Evolutionary conservation across 23 tunicate genomes (phyloP).

Genomic region (Trididemnum clinides): DNA sequence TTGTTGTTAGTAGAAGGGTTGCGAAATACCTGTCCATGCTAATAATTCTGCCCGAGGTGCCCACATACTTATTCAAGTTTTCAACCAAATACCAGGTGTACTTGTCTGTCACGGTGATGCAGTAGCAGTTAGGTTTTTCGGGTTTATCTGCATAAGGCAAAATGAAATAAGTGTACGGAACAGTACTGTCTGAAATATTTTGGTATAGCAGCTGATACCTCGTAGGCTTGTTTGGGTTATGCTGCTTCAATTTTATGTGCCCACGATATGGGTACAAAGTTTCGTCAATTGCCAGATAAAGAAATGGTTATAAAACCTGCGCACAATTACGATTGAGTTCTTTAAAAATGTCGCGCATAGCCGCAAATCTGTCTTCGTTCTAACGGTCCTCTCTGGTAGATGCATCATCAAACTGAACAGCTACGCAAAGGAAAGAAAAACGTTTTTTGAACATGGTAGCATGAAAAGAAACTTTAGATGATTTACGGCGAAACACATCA

Average conservation of each 20-base stretch:
- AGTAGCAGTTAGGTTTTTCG: too few relatives aligned
- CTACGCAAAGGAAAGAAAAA: not conserved
- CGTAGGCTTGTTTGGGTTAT: not conserved
- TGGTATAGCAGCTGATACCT: not conserved
- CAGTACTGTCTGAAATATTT: not conserved
- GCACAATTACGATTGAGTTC: not conserved
- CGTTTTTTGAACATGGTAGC: not conserved
- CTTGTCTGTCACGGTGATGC: not conserved
- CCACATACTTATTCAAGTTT: not conserved
- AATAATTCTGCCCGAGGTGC: not conserved
- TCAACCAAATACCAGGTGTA: not conserved
- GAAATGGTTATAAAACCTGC: not conserved
- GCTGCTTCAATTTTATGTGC: too few relatives aligned
- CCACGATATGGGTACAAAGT: not conserved
- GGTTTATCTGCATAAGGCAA: not conserved
- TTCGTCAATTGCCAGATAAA: not conserved
- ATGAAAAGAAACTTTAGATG: too few relatives aligned
- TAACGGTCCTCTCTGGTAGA: not conserved
- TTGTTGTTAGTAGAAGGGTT: too few relatives aligned
- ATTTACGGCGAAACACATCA: too few relatives aligned
- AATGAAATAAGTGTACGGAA: not conserved
- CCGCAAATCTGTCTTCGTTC: not conserved
- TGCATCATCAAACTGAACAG: not conserved
- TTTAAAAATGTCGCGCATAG: not conserved
- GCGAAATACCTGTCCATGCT: too few relatives aligned